Evolutionary conservation across 2,888 invertebrate genomes (phyloP), one percentile per base, ranked within the genome.

Genomic region (Caenorhabditis wallacei): DNA sequence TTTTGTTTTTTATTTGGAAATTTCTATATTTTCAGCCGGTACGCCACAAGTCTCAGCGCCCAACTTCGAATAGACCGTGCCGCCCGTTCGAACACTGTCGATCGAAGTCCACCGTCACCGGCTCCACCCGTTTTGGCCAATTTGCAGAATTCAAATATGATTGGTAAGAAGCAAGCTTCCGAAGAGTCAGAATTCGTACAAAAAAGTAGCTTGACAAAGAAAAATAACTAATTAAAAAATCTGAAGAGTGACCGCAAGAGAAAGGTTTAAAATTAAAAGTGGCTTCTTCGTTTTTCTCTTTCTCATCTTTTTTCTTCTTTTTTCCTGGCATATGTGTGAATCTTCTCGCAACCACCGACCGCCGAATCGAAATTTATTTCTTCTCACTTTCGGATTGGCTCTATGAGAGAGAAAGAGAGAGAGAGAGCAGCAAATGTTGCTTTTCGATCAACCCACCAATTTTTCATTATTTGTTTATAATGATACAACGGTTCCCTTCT

Each of bases 41-140:
- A 89, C 84, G 87, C 86, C 20, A 89, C 87, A 20, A 89, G 89
- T 37, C 81, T 90, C 22, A 87, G 87, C 46, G 88, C 90, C 20
- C 90, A 90, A 78, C 70, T 90, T 48, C 78, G 85, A 40, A 89
- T 87, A 43, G 89, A 88, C 24, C 84, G 82, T 70, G 78, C 78
- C 22, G 72, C 80, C 20, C 79, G 83, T 53, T 53, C 78, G 22
- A 76, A 71, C 37, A 74, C 80, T 37, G 79, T 80, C 51, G 74
- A 82, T 59, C 80, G 85, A 30, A 83, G 82, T 56, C 85, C 85
- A 8, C 85, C 87, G 20, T 84, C 87, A 30, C 83, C 87, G 10
- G 53, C 84, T 18, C 83, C 87, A 20, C 64, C 79, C 20, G 54
- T 63, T n/a, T 40, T 82, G 20, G 61, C 63, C 13, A 79, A 71